Percentiles rank a stretch among this genome's conserved stretches.
Evolutionary conservation across 2,888 invertebrate species (phyloP).

Genomic region (Cyaniris semiargus): DNA sequence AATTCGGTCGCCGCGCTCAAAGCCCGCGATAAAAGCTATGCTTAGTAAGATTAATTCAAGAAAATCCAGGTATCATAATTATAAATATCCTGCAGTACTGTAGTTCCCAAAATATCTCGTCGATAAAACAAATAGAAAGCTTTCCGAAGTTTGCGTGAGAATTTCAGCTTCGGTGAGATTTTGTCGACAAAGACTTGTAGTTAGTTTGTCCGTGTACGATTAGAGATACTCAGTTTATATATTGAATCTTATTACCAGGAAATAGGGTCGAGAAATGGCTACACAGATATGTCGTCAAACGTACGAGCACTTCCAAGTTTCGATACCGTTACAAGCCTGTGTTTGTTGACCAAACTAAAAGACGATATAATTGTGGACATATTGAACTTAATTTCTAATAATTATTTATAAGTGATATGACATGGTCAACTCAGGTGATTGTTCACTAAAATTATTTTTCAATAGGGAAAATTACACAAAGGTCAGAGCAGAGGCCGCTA

Average conservation of each 20-base stretch:
- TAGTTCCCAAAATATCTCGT: neutral
- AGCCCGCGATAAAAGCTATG: too few relatives aligned
- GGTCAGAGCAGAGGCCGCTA: too few relatives aligned
- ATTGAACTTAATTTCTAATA: too few relatives aligned
- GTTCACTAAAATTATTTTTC: too few relatives aligned
- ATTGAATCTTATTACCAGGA: neutral
- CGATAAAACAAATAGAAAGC: neutral
- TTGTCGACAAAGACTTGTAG: neutral
- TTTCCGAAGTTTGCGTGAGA: neutral
- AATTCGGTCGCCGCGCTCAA: too few relatives aligned
- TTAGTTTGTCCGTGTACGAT: neutral
- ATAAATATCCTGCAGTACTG: neutral
- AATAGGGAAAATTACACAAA: too few relatives aligned
- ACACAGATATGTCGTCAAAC: neutral
- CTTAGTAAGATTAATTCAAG: too few relatives aligned
- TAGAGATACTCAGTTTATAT: neutral
- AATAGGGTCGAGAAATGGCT: neutral
- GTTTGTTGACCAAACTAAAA: neutral
- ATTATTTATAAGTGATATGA: too few relatives aligned
- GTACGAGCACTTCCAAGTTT: neutral
- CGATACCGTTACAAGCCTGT: neutral
- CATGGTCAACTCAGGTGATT: too few relatives aligned
- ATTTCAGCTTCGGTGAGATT: neutral
- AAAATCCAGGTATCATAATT: too few relatives aligned
- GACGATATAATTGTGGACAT: neutral